Conservation (phyloP, 2,888 invertebrate genomes). For the Papilio gigon region DNA sequence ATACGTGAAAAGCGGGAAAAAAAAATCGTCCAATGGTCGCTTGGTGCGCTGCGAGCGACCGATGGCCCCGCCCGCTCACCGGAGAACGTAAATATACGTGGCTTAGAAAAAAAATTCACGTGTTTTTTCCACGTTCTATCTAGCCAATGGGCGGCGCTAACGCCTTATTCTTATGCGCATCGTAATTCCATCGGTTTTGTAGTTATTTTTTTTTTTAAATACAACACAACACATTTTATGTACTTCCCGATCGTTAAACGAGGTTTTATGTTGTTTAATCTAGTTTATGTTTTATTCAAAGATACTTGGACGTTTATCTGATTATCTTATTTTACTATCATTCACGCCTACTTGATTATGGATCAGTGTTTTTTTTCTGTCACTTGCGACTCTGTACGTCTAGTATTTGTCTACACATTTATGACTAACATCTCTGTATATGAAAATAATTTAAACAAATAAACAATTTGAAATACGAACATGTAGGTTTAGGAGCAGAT, state of each 20-base stretch:
- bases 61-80: slow-evolving; percentile 59
- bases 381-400: background rate
- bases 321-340: slow-evolving; percentile 31
- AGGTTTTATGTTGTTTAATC: slow-evolving; percentile 33
- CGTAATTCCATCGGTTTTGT: slow-evolving; percentile 62
- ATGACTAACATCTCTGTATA: too few relatives aligned
- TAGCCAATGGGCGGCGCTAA: slow-evolving; percentile 68
- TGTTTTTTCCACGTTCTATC: slow-evolving; percentile 74
- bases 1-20: slow-evolving; percentile 78
- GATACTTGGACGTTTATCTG: slow-evolving; percentile 19
- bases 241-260: slow-evolving; percentile 35
- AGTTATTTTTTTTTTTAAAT: slow-evolving; percentile 58
- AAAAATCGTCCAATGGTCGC: slow-evolving; percentile 73
- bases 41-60: slow-evolving; percentile 58
- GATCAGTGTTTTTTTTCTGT: slow-evolving; percentile 2
- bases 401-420: background rate
- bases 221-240: slow-evolving; percentile 29
- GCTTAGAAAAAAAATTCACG: slow-evolving; percentile 78
- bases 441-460: too few relatives aligned
- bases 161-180: slow-evolving; percentile 62
- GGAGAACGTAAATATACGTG: slow-evolving; percentile 78
- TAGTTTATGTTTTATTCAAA: slow-evolving; percentile 38
- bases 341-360: slow-evolving; percentile 28
- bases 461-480: too few relatives aligned
- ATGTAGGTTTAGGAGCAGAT: too few relatives aligned